Evolutionary conservation across 37 sponge, comb jelly and placozoan genomes (phyloP), one percentile per base, ranked within the genome.

Genomic region (Geodia barretti): DNA sequence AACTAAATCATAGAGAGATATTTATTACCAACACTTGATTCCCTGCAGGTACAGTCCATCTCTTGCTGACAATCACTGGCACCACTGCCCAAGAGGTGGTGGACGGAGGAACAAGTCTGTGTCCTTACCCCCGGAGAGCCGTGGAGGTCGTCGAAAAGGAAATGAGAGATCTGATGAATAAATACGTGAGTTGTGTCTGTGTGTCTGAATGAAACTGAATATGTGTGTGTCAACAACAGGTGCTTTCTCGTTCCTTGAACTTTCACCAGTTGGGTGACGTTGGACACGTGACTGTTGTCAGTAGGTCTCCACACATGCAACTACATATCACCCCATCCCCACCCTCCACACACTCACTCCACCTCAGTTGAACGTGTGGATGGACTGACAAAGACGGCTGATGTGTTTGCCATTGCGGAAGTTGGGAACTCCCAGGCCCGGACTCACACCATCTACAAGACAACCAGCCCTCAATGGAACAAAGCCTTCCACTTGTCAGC

Each of bases 401-500:
- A 72, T 39, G 64, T 36, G 69, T 92, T 85, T 80, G 93, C 78
- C 32, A 47, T 87, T 31, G 70, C 92, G 41, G 95, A 97, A 70
- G 78, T 97, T 39, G 95, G 91, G 33, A 89, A 94, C 66, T 43
- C 88, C 20, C 75, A 60, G 34, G 87, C 92, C 0, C 30, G 89
- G 38, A 97, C 98, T 0, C 74, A 78, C 3, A 92, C 91, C 1
- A 60, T 90, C 3, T 79, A 73, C 61, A 87, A 84, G 79, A 83
- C 86, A 24, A 63, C 78, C 30, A 82, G 68, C 61, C 98, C 98
- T 24, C 61, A 62, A 17, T 97, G 95, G 98, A 68, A 88, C 78
- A 94, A 97, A 64, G 83, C 74, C 17, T 97, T 94, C 69, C 43
- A 76, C 67, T 91, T 97, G 97, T 96, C 41, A 87, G 93, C 60